Conservation (phyloP, 1,140 invertebrate species). For the Conopomorpha cramerella region DNA sequence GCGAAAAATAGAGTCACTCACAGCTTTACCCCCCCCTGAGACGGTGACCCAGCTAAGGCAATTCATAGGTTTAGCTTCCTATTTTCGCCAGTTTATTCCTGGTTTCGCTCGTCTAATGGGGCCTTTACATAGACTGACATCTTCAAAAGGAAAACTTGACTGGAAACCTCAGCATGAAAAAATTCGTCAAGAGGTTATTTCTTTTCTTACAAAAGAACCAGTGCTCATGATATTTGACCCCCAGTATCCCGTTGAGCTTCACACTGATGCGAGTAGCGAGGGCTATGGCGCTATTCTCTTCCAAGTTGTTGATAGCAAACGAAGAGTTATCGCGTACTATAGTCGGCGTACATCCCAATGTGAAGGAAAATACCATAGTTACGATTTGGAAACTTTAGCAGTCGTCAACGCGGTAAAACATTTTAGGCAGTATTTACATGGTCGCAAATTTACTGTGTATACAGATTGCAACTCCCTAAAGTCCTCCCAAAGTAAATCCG, state of each 20-base stretch:
- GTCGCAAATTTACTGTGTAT: slow-evolving; percentile 18
- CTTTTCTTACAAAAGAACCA: slow-evolving; percentile 5
- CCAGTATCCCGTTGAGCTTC: slow-evolving; percentile 11
- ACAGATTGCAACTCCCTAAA: slow-evolving; percentile 16
- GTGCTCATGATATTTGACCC: slow-evolving; percentile 25
- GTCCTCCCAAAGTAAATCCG: slow-evolving; percentile 8
- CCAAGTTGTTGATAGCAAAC: slow-evolving; percentile 12
- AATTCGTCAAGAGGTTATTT: slow-evolving; percentile 1
- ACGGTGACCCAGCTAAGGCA: slow-evolving; percentile 14
- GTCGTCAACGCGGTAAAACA: slow-evolving; percentile 21
- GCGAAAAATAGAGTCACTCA: slow-evolving; percentile 10
- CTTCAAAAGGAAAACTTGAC: neutral
- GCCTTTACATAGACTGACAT: slow-evolving; percentile 3
- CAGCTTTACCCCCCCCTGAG: slow-evolving; percentile 12
- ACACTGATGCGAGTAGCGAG: slow-evolving; percentile 13
- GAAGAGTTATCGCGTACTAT: slow-evolving; percentile 7
- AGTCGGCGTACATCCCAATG: slow-evolving; percentile 6
- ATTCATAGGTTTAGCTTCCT: slow-evolving; percentile 14
- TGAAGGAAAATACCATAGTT: too few species aligned
- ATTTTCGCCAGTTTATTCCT: slow-evolving; percentile 8
- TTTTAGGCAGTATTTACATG: slow-evolving; percentile 28
- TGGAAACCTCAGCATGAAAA: slow-evolving; percentile 1
- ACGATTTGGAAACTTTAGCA: too few species aligned
- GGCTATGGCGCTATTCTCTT: slow-evolving; percentile 8
- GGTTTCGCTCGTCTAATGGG: slow-evolving; percentile 5